Evolutionary conservation across 2,888 invertebrate species (phyloP).

Genomic region (Hydroisotoma schaefferi): DNA sequence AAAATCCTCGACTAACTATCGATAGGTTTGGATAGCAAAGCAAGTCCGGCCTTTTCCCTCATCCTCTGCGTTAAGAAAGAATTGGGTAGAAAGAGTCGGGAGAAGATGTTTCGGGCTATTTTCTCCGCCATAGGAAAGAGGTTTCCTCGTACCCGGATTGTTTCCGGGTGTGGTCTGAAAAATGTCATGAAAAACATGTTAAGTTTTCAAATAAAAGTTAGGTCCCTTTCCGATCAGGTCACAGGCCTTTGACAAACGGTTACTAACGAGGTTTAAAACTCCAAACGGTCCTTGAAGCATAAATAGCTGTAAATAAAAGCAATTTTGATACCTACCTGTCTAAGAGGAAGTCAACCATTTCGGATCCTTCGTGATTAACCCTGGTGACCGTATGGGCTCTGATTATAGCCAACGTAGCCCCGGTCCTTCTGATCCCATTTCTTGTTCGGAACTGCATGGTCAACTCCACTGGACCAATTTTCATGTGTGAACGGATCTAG

Average conservation of each 20-base stretch:
- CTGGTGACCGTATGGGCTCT: conserved; percentile 45
- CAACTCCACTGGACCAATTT: conserved; percentile 43
- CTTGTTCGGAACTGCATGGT: conserved; percentile 46
- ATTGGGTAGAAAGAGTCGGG: conserved; percentile 41
- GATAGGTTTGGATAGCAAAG: conserved; percentile 40
- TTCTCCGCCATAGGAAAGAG: conserved; percentile 45
- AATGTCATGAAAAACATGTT: too few species aligned
- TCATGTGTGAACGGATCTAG: conserved; percentile 48
- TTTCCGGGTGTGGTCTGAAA: conserved; percentile 47
- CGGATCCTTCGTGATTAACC: conserved; percentile 47
- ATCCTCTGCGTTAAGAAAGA: conserved; percentile 41
- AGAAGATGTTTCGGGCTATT: conserved; percentile 44
- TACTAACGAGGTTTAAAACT: too few species aligned
- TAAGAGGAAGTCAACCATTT: conserved; percentile 47
- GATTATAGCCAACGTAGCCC: conserved; percentile 38
- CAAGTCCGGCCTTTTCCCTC: conserved; percentile 38
- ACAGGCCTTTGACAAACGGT: neutral
- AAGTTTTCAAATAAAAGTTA: conserved; percentile 9
- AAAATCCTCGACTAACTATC: too few species aligned
- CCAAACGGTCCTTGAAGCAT: too few species aligned
- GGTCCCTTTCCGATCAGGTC: neutral
- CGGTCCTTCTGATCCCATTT: conserved; percentile 40
- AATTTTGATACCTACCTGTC: conserved; percentile 39
- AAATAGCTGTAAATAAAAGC: neutral
- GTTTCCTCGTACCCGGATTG: conserved; percentile 41